Evolutionary conservation across 2,797 vertebrate species (phyloP).

Genomic region (Clarias fuscus): DNA sequence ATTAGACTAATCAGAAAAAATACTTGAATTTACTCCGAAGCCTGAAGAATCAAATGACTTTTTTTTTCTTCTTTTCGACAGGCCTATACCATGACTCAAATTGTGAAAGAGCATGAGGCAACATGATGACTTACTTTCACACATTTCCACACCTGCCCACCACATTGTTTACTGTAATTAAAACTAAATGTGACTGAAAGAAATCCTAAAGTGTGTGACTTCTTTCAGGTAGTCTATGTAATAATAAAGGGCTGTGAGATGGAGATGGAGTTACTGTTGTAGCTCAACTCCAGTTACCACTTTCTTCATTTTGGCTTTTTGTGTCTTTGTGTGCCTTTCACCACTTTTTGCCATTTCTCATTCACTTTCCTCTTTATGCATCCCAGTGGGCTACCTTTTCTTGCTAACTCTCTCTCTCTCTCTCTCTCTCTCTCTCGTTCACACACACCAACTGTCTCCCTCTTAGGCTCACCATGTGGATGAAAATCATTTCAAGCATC

Average conservation of each 20-base stretch:
- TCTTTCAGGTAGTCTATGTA: neutral
- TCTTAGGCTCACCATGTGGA: slow-evolving; percentile 60
- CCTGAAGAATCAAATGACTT: too few species aligned
- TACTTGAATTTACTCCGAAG: too few species aligned
- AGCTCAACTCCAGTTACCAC: slow-evolving; percentile 18
- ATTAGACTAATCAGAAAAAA: too few species aligned
- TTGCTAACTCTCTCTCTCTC: slow-evolving; percentile 12
- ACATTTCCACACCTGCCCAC: too few species aligned
- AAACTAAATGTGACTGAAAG: too few species aligned
- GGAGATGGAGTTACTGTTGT: slow-evolving; percentile 23
- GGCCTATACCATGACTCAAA: too few species aligned
- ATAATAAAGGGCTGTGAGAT: slow-evolving; percentile 36
- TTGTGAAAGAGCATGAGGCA: too few species aligned
- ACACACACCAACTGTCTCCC: slow-evolving; percentile 55
- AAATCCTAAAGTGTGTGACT: too few species aligned
- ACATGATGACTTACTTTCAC: too few species aligned
- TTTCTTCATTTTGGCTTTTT: slow-evolving; percentile 22
- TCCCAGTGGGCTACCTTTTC: slow-evolving; percentile 36
- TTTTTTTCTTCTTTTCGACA: too few species aligned
- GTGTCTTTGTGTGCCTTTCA: slow-evolving; percentile 27
- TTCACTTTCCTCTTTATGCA: slow-evolving; percentile 14
- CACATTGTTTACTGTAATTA: too few species aligned
- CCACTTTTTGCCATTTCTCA: slow-evolving; percentile 9
- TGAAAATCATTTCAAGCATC: slow-evolving; percentile 77
- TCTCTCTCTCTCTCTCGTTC: slow-evolving; percentile 27